Evolutionary conservation across 2,113 vertebrate species (phyloP).

Genomic region (Chloebia gouldiae): DNA sequence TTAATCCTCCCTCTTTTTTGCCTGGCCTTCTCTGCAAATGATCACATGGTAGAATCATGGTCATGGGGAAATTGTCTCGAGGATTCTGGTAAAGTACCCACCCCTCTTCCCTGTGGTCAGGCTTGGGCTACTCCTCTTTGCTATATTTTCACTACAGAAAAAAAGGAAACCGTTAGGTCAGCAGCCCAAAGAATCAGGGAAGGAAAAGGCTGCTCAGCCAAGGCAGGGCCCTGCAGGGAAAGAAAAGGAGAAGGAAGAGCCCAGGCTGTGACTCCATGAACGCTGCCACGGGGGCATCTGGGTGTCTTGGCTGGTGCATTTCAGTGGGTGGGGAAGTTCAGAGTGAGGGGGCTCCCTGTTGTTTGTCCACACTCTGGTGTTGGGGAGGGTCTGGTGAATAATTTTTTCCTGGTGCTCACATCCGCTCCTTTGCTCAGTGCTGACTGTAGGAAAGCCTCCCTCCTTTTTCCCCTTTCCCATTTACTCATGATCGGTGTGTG

Average conservation of each 20-base stretch:
- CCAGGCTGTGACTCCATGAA: neutral
- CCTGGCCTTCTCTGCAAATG: neutral
- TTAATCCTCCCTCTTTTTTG: neutral
- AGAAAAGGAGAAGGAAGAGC: conserved; percentile 54
- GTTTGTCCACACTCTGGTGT: neutral
- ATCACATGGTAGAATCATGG: neutral
- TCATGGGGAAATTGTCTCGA: neutral
- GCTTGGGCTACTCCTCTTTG: neutral
- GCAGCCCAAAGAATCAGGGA: conserved; percentile 2
- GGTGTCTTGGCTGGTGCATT: neutral
- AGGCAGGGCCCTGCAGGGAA: neutral
- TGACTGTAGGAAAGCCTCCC: neutral
- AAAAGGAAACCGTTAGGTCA: neutral
- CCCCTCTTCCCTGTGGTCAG: neutral
- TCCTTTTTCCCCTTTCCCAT: neutral
- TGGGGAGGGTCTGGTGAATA: neutral
- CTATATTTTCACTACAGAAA: neutral
- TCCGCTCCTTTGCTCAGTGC: neutral
- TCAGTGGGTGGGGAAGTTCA: neutral
- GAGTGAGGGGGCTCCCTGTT: neutral
- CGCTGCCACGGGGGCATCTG: neutral
- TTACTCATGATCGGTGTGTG: neutral
- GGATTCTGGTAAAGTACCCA: neutral
- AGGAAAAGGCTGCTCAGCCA: conserved; percentile 6
- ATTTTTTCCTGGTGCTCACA: neutral